Percentiles rank a stretch among this genome's conserved stretches.
phyloP scores from a whole-genome alignment of 2,797 vertebrate species.

The Pelobates cultripes region DNA sequence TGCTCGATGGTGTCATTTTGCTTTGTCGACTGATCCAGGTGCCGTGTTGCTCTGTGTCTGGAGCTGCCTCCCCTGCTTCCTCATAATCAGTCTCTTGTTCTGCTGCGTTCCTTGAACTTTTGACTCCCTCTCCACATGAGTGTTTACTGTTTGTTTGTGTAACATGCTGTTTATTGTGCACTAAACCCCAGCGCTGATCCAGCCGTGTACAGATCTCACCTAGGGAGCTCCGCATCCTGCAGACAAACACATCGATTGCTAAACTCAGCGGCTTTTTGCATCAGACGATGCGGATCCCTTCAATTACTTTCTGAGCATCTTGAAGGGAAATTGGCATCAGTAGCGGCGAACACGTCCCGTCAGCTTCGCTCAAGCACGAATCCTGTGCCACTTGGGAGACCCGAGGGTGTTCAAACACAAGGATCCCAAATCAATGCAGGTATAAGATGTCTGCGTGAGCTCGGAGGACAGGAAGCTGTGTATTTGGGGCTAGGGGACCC shows the following conservation, averaged over 20 bases:
- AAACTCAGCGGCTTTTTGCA: constrained; percentile 48
- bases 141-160: constrained; percentile 46
- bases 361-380: constrained; percentile 42
- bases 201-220: constrained; percentile 40
- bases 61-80: constrained; percentile 13
- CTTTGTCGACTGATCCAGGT: constrained; percentile 1
- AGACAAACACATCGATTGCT: constrained; percentile 55
- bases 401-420: constrained; percentile 28
- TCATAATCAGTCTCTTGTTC: constrained; percentile 29
- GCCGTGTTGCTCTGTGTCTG: constrained; percentile 13
- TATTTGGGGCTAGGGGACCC: neutral
- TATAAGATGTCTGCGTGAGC: constrained; percentile 22
- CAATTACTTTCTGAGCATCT: constrained; percentile 52
- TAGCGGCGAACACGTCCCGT: constrained; percentile 34
- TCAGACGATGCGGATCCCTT: constrained; percentile 49
- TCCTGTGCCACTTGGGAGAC: constrained; percentile 38
- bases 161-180: constrained; percentile 55
- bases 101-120: constrained; percentile 46
- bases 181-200: constrained; percentile 54
- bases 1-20: constrained; percentile 18
- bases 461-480: neutral
- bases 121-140: constrained; percentile 49
- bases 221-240: constrained; percentile 47
- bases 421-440: constrained; percentile 38
- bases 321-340: constrained; percentile 50